phyloP scores from a whole-genome alignment of 2,797 vertebrate species.

The Gobionotothen gibberifrons region DNA sequence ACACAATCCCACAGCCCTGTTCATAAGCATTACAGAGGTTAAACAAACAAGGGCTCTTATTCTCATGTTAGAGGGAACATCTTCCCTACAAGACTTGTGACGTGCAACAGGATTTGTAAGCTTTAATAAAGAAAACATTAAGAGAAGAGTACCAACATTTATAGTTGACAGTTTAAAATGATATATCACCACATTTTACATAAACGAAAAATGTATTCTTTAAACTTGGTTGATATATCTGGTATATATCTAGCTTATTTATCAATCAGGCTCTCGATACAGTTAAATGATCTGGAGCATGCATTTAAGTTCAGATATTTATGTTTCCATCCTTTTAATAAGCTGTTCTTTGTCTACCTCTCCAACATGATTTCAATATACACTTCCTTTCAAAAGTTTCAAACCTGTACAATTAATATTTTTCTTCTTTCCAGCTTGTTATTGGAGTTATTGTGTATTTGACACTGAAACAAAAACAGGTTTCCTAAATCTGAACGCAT shows the following conservation, averaged over 20 bases:
- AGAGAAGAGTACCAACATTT: background rate
- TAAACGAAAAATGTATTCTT: too few species aligned
- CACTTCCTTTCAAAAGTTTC: background rate
- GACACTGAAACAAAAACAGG: background rate
- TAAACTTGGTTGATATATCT: too few species aligned
- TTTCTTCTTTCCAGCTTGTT: background rate
- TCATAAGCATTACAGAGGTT: slow-evolving; percentile 12
- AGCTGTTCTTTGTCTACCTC: background rate
- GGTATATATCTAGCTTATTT: too few species aligned
- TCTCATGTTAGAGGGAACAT: background rate
- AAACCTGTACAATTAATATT: background rate
- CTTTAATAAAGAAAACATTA: background rate
- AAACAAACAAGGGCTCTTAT: background rate
- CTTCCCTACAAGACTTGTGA: background rate
- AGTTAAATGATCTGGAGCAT: too few species aligned
- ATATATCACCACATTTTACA: too few species aligned
- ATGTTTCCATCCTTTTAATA: background rate
- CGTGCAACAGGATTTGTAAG: background rate
- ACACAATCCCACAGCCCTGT: slow-evolving; percentile 95
- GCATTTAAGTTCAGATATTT: background rate
- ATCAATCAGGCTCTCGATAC: too few species aligned
- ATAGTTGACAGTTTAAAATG: background rate
- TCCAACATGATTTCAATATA: background rate
- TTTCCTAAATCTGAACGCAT: background rate
- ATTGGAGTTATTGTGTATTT: background rate